Conservation (phyloP, 2,113 vertebrate genomes). For the Macaca nemestrina region DNA sequence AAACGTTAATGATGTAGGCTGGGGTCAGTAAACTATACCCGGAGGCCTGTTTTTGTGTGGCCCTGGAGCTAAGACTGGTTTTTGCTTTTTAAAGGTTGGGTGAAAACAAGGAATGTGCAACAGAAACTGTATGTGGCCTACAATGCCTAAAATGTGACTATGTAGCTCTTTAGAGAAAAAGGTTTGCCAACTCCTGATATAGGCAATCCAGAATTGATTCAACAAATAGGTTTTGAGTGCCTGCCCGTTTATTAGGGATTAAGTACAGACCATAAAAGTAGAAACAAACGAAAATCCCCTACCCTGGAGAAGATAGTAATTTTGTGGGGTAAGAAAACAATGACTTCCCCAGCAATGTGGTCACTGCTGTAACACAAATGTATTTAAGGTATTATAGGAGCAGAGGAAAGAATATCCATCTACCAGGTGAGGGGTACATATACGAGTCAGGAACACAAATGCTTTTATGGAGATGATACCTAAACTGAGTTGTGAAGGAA, state of each 20-base stretch:
- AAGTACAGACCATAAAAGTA: neutral
- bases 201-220: neutral
- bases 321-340: neutral
- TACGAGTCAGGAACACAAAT: neutral
- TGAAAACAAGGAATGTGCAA: neutral
- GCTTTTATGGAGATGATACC: neutral
- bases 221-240: neutral
- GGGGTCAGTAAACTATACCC: neutral
- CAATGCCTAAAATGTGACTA: neutral
- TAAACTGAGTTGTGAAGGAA: neutral
- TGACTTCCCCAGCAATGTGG: neutral
- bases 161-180: neutral
- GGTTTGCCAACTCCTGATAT: neutral
- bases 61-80: neutral
- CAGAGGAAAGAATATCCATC: neutral
- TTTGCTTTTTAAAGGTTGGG: slow-evolving; percentile 33
- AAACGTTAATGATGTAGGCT: neutral
- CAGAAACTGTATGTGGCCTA: neutral
- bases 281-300: neutral
- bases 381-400: neutral
- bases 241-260: neutral
- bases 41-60: neutral
- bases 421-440: neutral
- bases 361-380: neutral
- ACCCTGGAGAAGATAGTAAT: neutral